Evolutionary conservation across 2,113 vertebrate species (phyloP).

Genomic region (Ochotona curzoniae): DNA sequence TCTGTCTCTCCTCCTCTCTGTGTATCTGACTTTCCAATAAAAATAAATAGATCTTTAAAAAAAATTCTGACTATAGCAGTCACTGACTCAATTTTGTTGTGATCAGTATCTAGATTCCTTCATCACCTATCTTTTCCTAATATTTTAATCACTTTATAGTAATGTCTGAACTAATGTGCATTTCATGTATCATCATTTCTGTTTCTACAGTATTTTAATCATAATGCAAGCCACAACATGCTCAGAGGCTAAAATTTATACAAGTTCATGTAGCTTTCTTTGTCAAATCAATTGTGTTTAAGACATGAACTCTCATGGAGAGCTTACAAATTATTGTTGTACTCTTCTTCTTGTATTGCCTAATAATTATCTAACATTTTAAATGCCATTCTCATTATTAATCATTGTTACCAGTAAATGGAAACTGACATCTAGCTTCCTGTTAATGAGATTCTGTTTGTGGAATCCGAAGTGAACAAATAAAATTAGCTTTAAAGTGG

Average conservation of each 20-base stretch:
- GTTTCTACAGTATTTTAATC: not conserved
- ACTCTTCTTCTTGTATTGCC: not conserved
- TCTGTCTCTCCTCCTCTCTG: too few species aligned
- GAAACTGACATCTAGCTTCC: constrained; percentile 16
- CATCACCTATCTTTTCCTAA: constrained; percentile 7
- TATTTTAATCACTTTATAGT: not conserved
- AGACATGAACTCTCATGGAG: not conserved
- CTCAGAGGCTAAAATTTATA: not conserved
- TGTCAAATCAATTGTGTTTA: constrained; percentile 35
- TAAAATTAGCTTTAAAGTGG: constrained; percentile 52
- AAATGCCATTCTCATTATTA: constrained; percentile 53
- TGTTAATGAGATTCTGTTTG: constrained; percentile 42
- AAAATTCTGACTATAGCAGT: too few species aligned
- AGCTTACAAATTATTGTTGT: not conserved
- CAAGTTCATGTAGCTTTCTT: not conserved
- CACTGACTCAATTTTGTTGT: too few species aligned
- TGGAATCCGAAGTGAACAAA: constrained; percentile 37
- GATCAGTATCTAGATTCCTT: not conserved
- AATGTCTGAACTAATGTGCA: not conserved
- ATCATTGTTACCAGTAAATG: constrained; percentile 46
- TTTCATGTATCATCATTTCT: constrained; percentile 3
- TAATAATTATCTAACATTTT: constrained; percentile 43
- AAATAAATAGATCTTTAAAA: too few species aligned
- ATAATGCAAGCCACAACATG: not conserved
- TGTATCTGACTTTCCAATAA: too few species aligned